Evolutionary conservation across 1,140 invertebrate genomes (phyloP), one percentile per base, ranked within the genome.

Genomic region (Drosophila trapezifrons): DNA sequence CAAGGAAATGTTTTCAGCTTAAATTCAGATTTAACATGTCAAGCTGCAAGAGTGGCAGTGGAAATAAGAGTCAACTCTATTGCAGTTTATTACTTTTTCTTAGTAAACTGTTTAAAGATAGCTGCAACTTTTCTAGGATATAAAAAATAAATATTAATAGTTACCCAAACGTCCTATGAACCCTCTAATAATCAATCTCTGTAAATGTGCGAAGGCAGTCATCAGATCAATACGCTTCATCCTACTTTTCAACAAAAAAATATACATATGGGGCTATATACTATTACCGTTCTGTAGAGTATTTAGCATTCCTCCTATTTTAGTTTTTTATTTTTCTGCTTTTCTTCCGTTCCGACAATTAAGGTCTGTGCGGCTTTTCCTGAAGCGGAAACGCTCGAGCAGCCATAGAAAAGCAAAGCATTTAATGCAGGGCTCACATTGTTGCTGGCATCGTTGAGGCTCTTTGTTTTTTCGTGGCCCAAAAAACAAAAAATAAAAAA

Each of bases 401-500:
- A 62, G 64, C 58, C 75, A 79, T 58, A 54, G 75, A 69, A 69
- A 84, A 78, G 58, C 40, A 75, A 72, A 86, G 62, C 75, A 82
- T 86, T 86, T 82, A 87, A 67, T 67, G 71, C 78, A 82, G 62
- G 62, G 40, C 62, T 87, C 73, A 76, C 83, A 75, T 82, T 78
- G 83, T 65, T 78, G 64, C 80, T 47, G 63, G 56, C 45, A 32
- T 58, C 22, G 15, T 52, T 40, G 51, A 18, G 45, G 46, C 38
- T 47, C 46, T 40, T 71, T 83, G 56, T 66, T 74, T 60, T 75
- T 74, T 64, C 18, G 49, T 37, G 54, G 57, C 38, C 42, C 27
- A 56, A 51, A 69, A 45, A 40, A 56, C 20, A 63, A 45, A 32
- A 63, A n/a, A n/a, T n/a, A n/a, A 45, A 55, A 40, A 22, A 54